Evolutionary conservation across 2,113 vertebrate genomes (phyloP).

Genomic region (Pelobates fuscus): DNA sequence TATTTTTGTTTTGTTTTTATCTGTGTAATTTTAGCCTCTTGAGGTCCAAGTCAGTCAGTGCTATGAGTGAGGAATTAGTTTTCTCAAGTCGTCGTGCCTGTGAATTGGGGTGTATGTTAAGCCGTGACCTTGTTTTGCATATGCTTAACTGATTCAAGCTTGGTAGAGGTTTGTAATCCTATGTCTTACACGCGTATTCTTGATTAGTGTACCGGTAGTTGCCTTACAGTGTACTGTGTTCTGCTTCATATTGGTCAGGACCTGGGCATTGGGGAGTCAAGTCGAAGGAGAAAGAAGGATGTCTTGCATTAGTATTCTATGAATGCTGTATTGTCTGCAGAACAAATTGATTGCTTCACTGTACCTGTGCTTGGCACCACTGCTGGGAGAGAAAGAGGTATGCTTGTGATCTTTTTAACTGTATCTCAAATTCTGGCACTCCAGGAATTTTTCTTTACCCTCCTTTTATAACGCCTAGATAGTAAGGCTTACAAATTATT

Average conservation of each 20-base stretch:
- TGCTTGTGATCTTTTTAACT: constrained; percentile 85
- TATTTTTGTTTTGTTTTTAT: constrained; percentile 57
- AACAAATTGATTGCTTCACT: constrained; percentile 97
- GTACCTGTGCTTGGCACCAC: constrained; percentile 93
- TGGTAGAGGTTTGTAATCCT: constrained; percentile 85
- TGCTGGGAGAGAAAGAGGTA: constrained; percentile 83
- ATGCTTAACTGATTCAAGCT: constrained; percentile 75
- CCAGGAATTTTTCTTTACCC: constrained; percentile 12
- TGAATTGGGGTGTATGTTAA: constrained; percentile 61
- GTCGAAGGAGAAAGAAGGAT: constrained; percentile 80
- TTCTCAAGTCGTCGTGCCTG: constrained; percentile 62
- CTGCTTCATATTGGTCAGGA: constrained; percentile 86
- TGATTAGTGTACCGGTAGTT: constrained; percentile 92
- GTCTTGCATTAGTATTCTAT: constrained; percentile 90
- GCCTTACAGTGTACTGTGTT: constrained; percentile 86
- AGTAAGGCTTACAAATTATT: no score
- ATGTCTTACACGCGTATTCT: constrained; percentile 84
- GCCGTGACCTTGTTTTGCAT: constrained; percentile 71
- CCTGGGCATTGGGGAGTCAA: constrained; percentile 83
- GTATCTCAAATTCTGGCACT: constrained; percentile 75
- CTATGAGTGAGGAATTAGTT: constrained; percentile 79
- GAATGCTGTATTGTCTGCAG: constrained; percentile 88
- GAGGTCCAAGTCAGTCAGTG: constrained; percentile 71
- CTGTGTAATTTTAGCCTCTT: constrained; percentile 71
- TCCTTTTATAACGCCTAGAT: constrained; percentile 20